phyloP scores from a whole-genome alignment of 2,113 vertebrate genomes.

The Hipposideros armiger region DNA sequence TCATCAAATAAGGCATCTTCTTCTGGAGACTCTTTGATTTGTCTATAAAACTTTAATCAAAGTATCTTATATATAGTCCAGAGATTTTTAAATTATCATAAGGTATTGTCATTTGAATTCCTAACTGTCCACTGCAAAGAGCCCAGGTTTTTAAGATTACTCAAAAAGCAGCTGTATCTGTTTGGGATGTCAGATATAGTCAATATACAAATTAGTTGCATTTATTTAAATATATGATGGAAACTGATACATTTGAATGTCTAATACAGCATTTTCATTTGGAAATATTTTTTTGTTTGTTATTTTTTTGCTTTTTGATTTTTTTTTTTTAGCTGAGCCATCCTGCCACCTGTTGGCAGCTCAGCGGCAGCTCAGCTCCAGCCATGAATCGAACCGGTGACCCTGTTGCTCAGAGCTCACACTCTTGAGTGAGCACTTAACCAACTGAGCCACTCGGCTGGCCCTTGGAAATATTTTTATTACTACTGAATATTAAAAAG shows the following conservation, averaged over 20 bases:
- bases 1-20: background rate
- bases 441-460: too few species aligned
- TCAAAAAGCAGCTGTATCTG: background rate
- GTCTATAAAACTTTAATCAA: background rate
- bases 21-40: background rate
- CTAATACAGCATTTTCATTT: background rate
- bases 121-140: background rate
- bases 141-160: background rate
- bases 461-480: background rate
- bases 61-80: background rate
- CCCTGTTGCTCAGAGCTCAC: too few species aligned
- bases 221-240: slow-evolving; percentile 23
- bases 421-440: too few species aligned
- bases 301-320: too few species aligned
- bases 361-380: too few species aligned
- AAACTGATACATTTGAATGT: background rate
- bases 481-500: background rate
- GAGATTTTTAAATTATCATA: background rate
- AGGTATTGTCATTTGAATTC: background rate
- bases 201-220: background rate
- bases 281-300: too few species aligned
- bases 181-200: background rate
- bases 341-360: too few species aligned
- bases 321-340: too few species aligned
- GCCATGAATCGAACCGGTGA: too few species aligned